A percentile compares a stretch with the other conserved stretches of the same genome.
Evolutionary conservation across 2,888 invertebrate species (phyloP).

Genomic region (Netelia virgata): DNA sequence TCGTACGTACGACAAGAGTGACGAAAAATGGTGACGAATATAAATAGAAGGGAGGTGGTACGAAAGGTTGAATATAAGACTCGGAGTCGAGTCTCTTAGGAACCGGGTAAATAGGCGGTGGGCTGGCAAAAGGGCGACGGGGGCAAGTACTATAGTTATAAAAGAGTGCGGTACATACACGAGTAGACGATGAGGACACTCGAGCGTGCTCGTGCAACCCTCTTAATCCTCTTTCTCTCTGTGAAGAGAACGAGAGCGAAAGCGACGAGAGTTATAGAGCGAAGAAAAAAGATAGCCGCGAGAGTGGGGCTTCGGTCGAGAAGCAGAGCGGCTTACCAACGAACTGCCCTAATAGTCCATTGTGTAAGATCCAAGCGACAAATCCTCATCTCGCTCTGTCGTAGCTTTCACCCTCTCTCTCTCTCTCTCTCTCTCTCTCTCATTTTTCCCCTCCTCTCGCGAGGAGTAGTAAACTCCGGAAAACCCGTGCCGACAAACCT

Average conservation of each 20-base stretch:
- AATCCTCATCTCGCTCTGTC: slow-evolving; percentile 72
- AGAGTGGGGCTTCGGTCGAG: slow-evolving; percentile 72
- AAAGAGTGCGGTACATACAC: slow-evolving; percentile 47
- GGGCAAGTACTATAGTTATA: slow-evolving; percentile 19
- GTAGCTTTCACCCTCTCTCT: slow-evolving; percentile 50
- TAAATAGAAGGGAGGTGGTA: slow-evolving; percentile 10
- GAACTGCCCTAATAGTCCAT: slow-evolving; percentile 83
- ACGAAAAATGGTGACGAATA: slow-evolving; percentile 5
- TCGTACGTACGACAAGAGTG: not conserved
- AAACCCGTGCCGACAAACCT: slow-evolving; percentile 39
- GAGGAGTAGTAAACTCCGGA: slow-evolving; percentile 30
- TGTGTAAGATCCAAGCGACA: slow-evolving; percentile 81
- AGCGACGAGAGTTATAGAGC: slow-evolving; percentile 50
- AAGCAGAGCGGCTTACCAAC: slow-evolving; percentile 79
- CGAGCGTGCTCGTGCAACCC: slow-evolving; percentile 62
- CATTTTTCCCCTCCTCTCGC: slow-evolving; percentile 29
- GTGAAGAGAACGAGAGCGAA: slow-evolving; percentile 48
- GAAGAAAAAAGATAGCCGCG: slow-evolving; percentile 49
- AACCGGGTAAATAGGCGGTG: slow-evolving; percentile 65
- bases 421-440: slow-evolving; percentile 50
- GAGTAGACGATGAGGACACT: slow-evolving; percentile 67
- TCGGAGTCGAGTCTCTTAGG: slow-evolving; percentile 51
- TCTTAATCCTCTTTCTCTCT: slow-evolving; percentile 65
- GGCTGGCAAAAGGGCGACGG: slow-evolving; percentile 49
- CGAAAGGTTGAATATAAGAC: slow-evolving; percentile 34